phyloP scores from a whole-genome alignment of 1,140 invertebrate species.

The Bradynema listronoti region DNA sequence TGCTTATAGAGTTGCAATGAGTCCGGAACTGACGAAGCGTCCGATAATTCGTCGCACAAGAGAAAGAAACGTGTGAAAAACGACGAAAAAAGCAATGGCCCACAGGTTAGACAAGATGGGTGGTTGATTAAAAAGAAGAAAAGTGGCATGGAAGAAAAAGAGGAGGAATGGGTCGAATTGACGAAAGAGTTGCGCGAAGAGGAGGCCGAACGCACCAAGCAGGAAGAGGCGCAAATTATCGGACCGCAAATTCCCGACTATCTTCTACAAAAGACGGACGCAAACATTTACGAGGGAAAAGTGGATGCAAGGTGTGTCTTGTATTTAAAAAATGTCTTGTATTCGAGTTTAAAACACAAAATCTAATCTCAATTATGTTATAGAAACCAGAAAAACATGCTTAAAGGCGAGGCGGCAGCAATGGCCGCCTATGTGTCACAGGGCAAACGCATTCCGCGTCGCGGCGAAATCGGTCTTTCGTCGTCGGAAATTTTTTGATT shows the following conservation, averaged over 20 bases:
- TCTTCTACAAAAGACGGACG: constrained; percentile 24
- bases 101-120: no score
- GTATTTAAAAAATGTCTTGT: constrained; percentile 7
- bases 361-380: no score
- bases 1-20: no score
- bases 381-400: constrained; percentile 74
- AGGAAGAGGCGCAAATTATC: constrained; percentile 49
- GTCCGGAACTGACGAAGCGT: no score
- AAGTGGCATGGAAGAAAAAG: constrained; percentile 16
- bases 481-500: constrained; percentile 86
- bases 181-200: constrained; percentile 45
- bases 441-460: constrained; percentile 90
- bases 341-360: not conserved
- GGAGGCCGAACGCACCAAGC: constrained; percentile 27
- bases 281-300: constrained; percentile 22
- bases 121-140: no score
- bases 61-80: no score
- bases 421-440: constrained; percentile 98
- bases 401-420: constrained; percentile 89
- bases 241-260: constrained; percentile 54
- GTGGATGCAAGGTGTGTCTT: constrained; percentile 38
- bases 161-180: constrained; percentile 55
- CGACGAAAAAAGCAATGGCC: no score
- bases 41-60: no score
- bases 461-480: constrained; percentile 96